Conservation (phyloP, 2,888 invertebrate genomes). For the Cyclophora punctaria region DNA sequence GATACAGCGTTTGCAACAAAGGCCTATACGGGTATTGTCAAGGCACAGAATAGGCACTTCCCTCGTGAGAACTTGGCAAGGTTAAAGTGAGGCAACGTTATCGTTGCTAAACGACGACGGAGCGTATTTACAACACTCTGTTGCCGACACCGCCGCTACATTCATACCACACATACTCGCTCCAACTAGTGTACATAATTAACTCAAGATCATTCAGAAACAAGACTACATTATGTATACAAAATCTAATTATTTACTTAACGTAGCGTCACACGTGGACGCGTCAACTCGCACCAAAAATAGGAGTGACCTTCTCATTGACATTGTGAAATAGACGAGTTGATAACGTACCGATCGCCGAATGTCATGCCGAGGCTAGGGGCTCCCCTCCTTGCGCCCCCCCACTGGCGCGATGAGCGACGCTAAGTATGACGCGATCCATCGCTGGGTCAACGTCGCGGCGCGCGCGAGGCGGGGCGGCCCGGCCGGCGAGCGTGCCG, state of each 20-base stretch:
- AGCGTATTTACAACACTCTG: slow-evolving; percentile 68
- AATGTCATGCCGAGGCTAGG: slow-evolving; percentile 70
- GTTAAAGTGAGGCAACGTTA: slow-evolving; percentile 71
- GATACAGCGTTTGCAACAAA: slow-evolving; percentile 56
- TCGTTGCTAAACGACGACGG: slow-evolving; percentile 69
- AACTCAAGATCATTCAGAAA: slow-evolving; percentile 6
- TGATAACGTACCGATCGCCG: slow-evolving; percentile 70
- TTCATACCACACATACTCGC: slow-evolving; percentile 38
- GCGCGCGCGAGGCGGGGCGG: slow-evolving; percentile 18
- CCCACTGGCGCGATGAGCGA: slow-evolving; percentile 40
- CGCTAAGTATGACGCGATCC: slow-evolving; percentile 28
- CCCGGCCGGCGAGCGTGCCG: slow-evolving; percentile 20
- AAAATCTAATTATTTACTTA: slow-evolving; percentile 15
- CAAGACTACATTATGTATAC: slow-evolving; percentile 13
- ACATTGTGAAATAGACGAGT: slow-evolving; percentile 74
- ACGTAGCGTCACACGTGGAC: slow-evolving; percentile 44
- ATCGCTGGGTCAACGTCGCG: slow-evolving; percentile 39
- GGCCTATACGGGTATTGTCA: slow-evolving; percentile 71
- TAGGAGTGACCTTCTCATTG: slow-evolving; percentile 74
- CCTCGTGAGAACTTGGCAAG: slow-evolving; percentile 74
- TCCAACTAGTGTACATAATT: slow-evolving; percentile 16
- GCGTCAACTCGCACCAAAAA: slow-evolving; percentile 53
- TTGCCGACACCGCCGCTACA: slow-evolving; percentile 65
- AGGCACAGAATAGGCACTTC: slow-evolving; percentile 73
- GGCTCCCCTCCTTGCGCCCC: slow-evolving; percentile 48